Evolutionary conservation across 2,888 invertebrate species (phyloP), one percentile per base, ranked within the genome.

Genomic region (Caenorhabditis becei): DNA sequence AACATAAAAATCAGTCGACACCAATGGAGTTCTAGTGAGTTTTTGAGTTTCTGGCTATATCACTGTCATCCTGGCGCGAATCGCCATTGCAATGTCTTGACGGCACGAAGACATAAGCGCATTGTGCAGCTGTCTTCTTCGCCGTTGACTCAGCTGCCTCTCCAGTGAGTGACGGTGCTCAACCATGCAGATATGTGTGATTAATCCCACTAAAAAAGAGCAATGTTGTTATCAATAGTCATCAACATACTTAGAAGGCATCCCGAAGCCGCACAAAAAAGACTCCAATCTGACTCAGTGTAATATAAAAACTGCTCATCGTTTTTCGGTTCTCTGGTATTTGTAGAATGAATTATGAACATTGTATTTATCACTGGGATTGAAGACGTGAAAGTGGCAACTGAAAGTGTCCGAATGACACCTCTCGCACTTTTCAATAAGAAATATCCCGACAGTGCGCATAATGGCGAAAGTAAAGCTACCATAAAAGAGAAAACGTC

Each of bases 111-210:
- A 79, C 84, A 86, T 84, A 14, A 86, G 74, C 11, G 86, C 86
- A 24, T 84, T 86, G 37, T 86, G 86, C 4, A 86, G 54, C 54
- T 83, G 83, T 20, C 86, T 41, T 23, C 86, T 62, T 35, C 84
- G 94, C 95, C 63, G 93, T 94, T 86, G 94, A 94, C 23, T 92
- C 95, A 85, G 93, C 32, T 82, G 62, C 11, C 81, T 59, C 49
- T 82, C 81, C 10, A 79, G 28, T 16, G 58, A 63, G 7, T 54
- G 51, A 0, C 77, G 66, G 28, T 83, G 81, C 7, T 79, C 74
- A 1, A 74, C 47, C 62, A 80, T 67, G 20, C 75, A 78, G 2
- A 80, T 44, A 44, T 83, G 82, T 10, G 72, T 54, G 2, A 79
- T 77, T 32, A 77, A 35, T n/a, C 62, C 72, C 81, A 83, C 83